These are phyloP conservation scores for Phalacrocorax pelagicus DNA, from an alignment of 2,113 vertebrate genomes.

Conservation along the genomic window DNA sequence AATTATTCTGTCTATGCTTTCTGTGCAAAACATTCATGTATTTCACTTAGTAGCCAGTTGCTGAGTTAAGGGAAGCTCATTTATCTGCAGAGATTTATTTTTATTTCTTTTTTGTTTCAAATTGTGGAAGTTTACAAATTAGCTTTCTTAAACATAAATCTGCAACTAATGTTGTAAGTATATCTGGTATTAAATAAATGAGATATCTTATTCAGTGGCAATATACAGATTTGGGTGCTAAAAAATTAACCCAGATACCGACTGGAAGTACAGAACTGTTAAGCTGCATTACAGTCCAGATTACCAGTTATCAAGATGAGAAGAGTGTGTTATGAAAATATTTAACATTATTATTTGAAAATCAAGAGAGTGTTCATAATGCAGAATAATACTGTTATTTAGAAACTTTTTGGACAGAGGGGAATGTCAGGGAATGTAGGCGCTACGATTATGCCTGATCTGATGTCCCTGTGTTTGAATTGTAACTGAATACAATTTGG, in stretches of 20 bases:
- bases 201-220: not conserved
- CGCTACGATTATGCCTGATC: not conserved
- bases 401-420: not conserved
- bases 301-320: not conserved
- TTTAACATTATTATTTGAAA: not conserved
- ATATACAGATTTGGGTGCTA: not conserved
- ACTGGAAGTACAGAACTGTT: not conserved
- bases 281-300: not conserved
- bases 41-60: conserved; percentile 8
- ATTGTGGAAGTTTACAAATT: not conserved
- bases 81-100: not conserved
- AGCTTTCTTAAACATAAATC: not conserved
- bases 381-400: not conserved
- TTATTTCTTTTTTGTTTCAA: not conserved
- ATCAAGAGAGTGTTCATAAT: not conserved
- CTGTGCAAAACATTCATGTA: not conserved
- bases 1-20: conserved; percentile 67
- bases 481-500: not conserved
- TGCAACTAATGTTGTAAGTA: not conserved
- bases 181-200: not conserved
- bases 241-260: not conserved
- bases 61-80: not conserved
- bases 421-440: not conserved
- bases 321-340: not conserved
- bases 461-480: not conserved